Base-by-base conservation (phyloP, 1,140 invertebrate species). In the Belonocnema kinseyi region DNA sequence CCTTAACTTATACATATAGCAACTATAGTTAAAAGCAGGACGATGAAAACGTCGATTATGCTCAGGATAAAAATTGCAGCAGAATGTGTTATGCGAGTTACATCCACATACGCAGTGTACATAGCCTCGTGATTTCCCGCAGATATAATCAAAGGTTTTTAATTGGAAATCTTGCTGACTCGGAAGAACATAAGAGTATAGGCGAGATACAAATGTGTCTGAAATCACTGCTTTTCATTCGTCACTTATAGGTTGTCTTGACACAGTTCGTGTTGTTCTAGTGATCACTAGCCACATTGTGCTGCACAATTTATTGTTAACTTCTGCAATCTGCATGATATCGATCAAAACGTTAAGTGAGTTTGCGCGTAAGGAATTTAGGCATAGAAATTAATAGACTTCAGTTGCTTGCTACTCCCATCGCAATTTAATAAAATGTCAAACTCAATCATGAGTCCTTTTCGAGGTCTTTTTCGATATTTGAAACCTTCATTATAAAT, bases 371-470 rank as follows among this genome's bases (percentile, higher is more conserved):
- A 74, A 72, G 73, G 40, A 3, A 5, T 40, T 74, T 74, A n/a
- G 76, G 77, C 58, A 56, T 76, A 77, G 75, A 75, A 78, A 78
- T 81, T 79, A 81, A 79, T 79, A 78, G 21, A 46, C 6, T 46
- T 46, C 40, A 46, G 40, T 46, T 46, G 40, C 61, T 74, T 33
- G 78, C 75, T 75, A 80, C 80, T 82, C 80, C 80, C 66, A 56
- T 75, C 72, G 76, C 77, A 81, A 81, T 84, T 81, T 81, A 56
- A 82, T 81, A 77, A 79, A 82, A 54, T 54, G 13, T 17, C 17
- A n/a, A 17, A 0, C 40, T 46, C 40, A 40, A 40, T 40, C 40
- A 6, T 10, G 10, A 10, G 40, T 11, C 40, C 10, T 5, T 46
- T 46, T 46, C 10, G 40, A 46, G 1, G 40, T 11, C 40, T 10